phyloP scores from a whole-genome alignment of 1,140 invertebrate species.

The Lordiphosa collinella region DNA sequence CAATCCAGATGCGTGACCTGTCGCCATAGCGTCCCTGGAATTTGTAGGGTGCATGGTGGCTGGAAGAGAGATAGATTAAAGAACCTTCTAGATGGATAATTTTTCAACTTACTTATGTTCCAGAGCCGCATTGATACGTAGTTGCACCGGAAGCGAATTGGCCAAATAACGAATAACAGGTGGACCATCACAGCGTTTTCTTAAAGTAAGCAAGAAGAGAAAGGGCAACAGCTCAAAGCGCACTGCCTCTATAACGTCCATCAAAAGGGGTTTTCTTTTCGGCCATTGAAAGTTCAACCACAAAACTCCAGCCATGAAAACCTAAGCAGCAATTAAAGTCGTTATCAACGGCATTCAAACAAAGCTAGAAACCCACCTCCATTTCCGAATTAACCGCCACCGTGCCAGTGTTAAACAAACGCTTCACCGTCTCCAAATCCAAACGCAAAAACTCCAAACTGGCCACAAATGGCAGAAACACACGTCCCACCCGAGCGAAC shows the following conservation, averaged over 20 bases:
- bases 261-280: neutral
- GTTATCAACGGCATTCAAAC: no score
- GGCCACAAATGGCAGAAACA: neutral
- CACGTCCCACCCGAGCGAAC: neutral
- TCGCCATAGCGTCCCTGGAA: neutral
- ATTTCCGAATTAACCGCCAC: constrained; percentile 25
- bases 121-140: no score
- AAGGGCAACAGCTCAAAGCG: constrained; percentile 13
- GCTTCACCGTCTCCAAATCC: neutral
- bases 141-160: no score
- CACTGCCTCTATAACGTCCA: neutral
- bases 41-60: neutral
- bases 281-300: constrained; percentile 21
- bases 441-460: constrained; percentile 2
- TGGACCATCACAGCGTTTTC: neutral
- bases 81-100: no score
- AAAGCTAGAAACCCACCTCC: no score
- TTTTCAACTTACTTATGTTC: no score
- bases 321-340: no score
- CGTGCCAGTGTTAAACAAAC: neutral
- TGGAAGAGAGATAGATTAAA: no score
- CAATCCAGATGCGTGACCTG: neutral
- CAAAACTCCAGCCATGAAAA: neutral
- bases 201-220: neutral
- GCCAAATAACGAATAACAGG: neutral